Evolutionary conservation across 1,140 invertebrate genomes (phyloP).

Genomic region (Microvelia longipes): DNA sequence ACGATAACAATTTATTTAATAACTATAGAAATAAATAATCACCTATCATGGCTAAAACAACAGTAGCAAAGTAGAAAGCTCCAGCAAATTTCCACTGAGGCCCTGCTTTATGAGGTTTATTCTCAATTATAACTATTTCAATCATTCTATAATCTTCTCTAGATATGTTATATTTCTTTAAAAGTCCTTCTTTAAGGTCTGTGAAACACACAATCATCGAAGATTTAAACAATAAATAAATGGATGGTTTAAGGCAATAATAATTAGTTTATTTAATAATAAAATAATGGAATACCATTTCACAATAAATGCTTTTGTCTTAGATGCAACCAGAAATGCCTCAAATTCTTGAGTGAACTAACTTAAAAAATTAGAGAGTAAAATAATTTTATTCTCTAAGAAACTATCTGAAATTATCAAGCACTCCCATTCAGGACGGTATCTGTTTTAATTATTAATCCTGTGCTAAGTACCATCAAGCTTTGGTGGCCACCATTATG

Average conservation of each 20-base stretch:
- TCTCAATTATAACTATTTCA: conserved; percentile 75
- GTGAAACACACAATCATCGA: conserved; percentile 19
- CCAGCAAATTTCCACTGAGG: conserved; percentile 98
- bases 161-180: conserved; percentile 85
- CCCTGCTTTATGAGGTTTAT: conserved; percentile 91
- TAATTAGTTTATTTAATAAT: neutral
- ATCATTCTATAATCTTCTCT: conserved; percentile 80
- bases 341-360: no score
- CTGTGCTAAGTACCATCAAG: no score
- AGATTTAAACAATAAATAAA: neutral
- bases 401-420: no score
- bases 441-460: no score
- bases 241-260: neutral
- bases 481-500: no score
- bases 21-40: conserved; percentile 23
- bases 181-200: conserved; percentile 66
- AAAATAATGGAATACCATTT: no score
- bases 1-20: no score
- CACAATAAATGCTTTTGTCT: no score
- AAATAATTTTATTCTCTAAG: no score
- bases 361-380: no score
- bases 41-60: conserved; percentile 91
- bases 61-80: conserved; percentile 95
- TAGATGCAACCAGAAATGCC: no score
- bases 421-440: no score